phyloP scores from a whole-genome alignment of 2,888 invertebrate genomes.

The Nipponacmea schrenckii region DNA sequence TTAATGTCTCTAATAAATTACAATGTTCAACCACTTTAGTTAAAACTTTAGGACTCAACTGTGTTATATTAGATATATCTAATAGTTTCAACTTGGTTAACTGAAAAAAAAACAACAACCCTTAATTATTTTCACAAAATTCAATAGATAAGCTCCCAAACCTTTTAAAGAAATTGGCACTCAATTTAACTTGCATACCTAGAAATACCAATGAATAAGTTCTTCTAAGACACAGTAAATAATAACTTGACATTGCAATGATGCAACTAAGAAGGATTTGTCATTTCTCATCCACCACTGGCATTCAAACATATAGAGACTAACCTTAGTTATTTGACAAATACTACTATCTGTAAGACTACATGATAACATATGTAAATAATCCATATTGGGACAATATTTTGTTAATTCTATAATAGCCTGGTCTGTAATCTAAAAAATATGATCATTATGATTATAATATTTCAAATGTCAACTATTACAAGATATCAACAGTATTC shows the following conservation, averaged over 20 bases:
- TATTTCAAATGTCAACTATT: too few species aligned
- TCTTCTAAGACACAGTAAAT: too few species aligned
- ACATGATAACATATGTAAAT: conserved; percentile 46
- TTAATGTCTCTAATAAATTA: conserved; percentile 41
- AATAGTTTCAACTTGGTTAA: conserved; percentile 43
- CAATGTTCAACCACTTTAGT: conserved; percentile 41
- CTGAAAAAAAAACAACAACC: conserved; percentile 37
- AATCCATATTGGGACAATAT: conserved; percentile 38
- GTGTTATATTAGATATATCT: conserved; percentile 47
- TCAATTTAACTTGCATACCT: not conserved
- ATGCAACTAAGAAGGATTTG: too few species aligned
- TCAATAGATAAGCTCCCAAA: too few species aligned
- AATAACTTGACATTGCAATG: too few species aligned
- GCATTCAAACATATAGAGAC: not conserved
- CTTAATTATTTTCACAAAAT: not conserved
- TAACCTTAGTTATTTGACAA: conserved; percentile 38
- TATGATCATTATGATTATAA: not conserved
- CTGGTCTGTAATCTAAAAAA: conserved; percentile 40
- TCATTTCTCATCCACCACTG: too few species aligned
- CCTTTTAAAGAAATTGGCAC: too few species aligned
- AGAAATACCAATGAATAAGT: too few species aligned
- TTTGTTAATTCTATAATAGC: conserved; percentile 35
- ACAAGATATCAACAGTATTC: too few species aligned
- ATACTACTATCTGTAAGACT: conserved; percentile 42
- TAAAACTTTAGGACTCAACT: conserved; percentile 39